A percentile compares a stretch with the other conserved stretches of the same genome.
These are phyloP conservation scores for Trissolcus basalis DNA, from an alignment of 1,140 invertebrate species.

Conservation along the genomic window DNA sequence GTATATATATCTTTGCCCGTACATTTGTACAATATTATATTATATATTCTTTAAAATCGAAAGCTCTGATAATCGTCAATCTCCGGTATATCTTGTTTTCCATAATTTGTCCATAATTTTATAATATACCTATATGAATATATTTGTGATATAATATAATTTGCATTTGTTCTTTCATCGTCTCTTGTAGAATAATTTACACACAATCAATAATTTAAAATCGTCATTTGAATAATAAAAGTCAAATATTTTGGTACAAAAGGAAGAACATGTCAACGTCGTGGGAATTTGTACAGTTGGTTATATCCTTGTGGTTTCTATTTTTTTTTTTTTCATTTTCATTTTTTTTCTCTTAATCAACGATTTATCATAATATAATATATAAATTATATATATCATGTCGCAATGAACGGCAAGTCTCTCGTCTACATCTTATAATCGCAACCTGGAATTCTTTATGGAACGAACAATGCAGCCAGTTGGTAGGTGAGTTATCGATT, in stretches of 20 bases:
- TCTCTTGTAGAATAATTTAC: slow-evolving; percentile 47
- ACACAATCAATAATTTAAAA: slow-evolving; percentile 14
- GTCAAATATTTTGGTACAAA: slow-evolving; percentile 29
- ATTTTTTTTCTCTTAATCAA: slow-evolving; percentile 35
- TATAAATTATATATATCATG: slow-evolving; percentile 6
- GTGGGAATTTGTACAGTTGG: slow-evolving; percentile 40
- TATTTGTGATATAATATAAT: slow-evolving; percentile 16
- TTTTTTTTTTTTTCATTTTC: no score
- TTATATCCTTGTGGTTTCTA: slow-evolving; percentile 26
- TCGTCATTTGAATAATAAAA: not conserved
- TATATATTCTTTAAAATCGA: slow-evolving; percentile 44
- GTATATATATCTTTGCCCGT: slow-evolving; percentile 40
- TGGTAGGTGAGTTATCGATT: slow-evolving; percentile 37
- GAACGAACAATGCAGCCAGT: slow-evolving; percentile 45
- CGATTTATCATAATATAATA: slow-evolving; percentile 33
- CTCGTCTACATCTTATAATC: slow-evolving; percentile 41
- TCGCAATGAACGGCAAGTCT: slow-evolving; percentile 34
- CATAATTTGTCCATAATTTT: slow-evolving; percentile 11
- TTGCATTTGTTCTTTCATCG: slow-evolving; percentile 25
- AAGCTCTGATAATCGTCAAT: slow-evolving; percentile 43
- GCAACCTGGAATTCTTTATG: slow-evolving; percentile 52
- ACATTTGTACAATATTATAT: slow-evolving; percentile 52
- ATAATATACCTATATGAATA: not conserved
- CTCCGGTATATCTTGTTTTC: slow-evolving; percentile 30
- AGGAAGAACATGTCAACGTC: slow-evolving; percentile 31